phyloP scores from a whole-genome alignment of 2,888 invertebrate genomes.

The Tridacna crocea region DNA sequence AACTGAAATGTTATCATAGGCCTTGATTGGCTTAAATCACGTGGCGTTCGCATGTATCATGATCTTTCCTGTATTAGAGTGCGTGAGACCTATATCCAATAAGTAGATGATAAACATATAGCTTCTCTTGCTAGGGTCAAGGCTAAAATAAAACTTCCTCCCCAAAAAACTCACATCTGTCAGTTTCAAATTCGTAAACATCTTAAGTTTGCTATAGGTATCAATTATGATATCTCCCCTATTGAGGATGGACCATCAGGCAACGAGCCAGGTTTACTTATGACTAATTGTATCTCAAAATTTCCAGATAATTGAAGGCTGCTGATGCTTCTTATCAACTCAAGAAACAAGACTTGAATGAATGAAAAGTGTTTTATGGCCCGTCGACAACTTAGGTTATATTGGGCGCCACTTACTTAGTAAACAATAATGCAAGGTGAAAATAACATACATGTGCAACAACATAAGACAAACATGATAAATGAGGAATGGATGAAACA shows the following conservation, averaged over 20 bases:
- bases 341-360: slow-evolving; percentile 2
- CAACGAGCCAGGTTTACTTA: neutral
- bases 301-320: neutral
- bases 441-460: no score
- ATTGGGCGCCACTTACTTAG: no score
- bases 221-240: neutral
- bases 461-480: no score
- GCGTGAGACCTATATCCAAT: slow-evolving; percentile 1
- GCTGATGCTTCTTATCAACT: neutral
- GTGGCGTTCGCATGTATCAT: slow-evolving; percentile 41
- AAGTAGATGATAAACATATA: neutral
- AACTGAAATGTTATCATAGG: slow-evolving; percentile 44
- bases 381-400: no score
- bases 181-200: neutral
- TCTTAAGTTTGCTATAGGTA: neutral
- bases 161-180: neutral
- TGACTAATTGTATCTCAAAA: neutral
- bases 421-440: no score
- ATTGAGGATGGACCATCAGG: neutral
- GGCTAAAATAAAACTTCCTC: neutral
- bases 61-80: slow-evolving; percentile 31
- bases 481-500: no score
- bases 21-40: slow-evolving; percentile 22
- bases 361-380: no score
- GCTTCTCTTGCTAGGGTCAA: neutral